Percentiles rank a stretch among this genome's conserved stretches.
Evolutionary conservation across 1,140 invertebrate genomes (phyloP).

Genomic region (Colletes gigas): DNA sequence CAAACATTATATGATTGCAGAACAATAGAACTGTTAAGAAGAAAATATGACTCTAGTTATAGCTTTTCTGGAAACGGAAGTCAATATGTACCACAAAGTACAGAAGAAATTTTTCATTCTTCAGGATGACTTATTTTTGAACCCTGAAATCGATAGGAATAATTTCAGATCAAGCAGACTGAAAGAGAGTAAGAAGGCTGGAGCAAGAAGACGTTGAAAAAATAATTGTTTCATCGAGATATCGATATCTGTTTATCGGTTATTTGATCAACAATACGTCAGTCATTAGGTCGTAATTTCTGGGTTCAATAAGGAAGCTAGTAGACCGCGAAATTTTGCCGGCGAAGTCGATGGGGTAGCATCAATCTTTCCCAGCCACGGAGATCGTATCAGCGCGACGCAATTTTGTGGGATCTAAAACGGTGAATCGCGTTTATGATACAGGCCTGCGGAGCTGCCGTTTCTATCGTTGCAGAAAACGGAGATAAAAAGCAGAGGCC

Average conservation of each 20-base stretch:
- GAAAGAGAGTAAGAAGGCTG: no score
- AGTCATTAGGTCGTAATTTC: background rate
- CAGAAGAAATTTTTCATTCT: no score
- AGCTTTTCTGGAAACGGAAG: no score
- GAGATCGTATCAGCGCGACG: constrained; percentile 14
- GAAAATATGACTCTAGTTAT: no score
- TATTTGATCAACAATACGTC: background rate
- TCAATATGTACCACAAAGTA: no score
- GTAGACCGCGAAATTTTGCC: background rate
- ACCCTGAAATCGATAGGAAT: no score
- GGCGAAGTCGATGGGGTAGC: background rate
- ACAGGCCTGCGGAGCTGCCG: constrained; percentile 10
- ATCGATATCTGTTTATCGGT: background rate
- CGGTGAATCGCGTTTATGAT: constrained; percentile 19
- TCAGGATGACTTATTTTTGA: no score
- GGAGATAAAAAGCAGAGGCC: constrained; percentile 9
- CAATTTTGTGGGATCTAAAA: constrained; percentile 39
- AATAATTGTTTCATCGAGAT: background rate
- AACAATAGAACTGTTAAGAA: no score
- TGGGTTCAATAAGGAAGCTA: background rate
- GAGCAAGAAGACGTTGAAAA: no score
- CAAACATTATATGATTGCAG: no score
- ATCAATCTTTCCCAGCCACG: background rate
- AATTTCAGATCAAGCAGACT: no score
- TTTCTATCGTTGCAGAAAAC: constrained; percentile 29